Evolutionary conservation across 2,888 invertebrate species (phyloP).

Genomic region (Sarcophaga caerulescens): DNA sequence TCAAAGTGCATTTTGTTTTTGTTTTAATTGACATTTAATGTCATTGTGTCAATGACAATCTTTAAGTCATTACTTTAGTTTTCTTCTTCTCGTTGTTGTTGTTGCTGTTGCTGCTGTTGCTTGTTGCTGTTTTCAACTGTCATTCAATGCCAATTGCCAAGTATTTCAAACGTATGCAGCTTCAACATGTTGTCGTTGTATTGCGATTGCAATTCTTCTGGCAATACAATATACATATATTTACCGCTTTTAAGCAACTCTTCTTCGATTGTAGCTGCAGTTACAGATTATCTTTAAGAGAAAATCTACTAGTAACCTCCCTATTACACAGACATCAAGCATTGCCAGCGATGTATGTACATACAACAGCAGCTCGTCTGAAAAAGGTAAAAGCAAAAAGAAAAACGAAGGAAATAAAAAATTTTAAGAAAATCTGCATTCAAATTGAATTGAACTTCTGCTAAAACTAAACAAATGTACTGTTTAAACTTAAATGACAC

Average conservation of each 20-base stretch:
- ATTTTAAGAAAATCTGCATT: slow-evolving; percentile 47
- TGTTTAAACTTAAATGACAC: slow-evolving; percentile 66
- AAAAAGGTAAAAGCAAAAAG: slow-evolving; percentile 17
- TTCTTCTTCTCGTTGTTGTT: slow-evolving; percentile 21
- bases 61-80: slow-evolving; percentile 49
- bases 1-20: slow-evolving; percentile 46
- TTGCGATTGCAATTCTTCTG: neutral
- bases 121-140: slow-evolving; percentile 59
- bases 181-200: no score
- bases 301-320: slow-evolving; percentile 64
- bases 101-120: slow-evolving; percentile 11
- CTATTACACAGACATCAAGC: slow-evolving; percentile 46
- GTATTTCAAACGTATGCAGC: slow-evolving; percentile 50
- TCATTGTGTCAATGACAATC: slow-evolving; percentile 70
- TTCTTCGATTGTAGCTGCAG: slow-evolving; percentile 11
- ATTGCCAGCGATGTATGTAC: neutral
- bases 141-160: slow-evolving; percentile 67
- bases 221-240: slow-evolving; percentile 19
- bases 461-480: slow-evolving; percentile 60
- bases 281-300: slow-evolving; percentile 53
- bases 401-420: neutral
- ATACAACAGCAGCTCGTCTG: no score
- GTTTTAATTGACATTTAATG: slow-evolving; percentile 71
- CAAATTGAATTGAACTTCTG: slow-evolving; percentile 60
- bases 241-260: slow-evolving; percentile 47